Evolutionary conservation across 1,140 invertebrate species (phyloP), one percentile per base, ranked within the genome.

Genomic region (Laupala kohalensis): DNA sequence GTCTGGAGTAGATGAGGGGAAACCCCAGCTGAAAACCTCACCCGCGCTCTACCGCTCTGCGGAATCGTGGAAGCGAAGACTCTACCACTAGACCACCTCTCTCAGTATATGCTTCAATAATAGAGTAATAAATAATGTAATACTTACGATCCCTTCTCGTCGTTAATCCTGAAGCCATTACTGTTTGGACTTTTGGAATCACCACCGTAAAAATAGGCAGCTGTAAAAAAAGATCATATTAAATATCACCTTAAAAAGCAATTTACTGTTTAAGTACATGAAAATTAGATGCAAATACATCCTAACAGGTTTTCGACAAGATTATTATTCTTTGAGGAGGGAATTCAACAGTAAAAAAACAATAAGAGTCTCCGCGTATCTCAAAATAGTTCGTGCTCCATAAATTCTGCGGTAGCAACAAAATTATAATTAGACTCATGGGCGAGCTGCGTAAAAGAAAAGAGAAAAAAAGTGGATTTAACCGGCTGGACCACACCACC

Each of bases 131-230:
- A n/a, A n/a, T n/a, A n/a, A n/a, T n/a, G 19, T 4, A 25, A 70
- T 74, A 83, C 83, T 84, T 77, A 83, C 82, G 79, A 80, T 77
- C 90, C 90, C 28, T 70, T 73, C 30, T 95, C 93, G 79, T 95
- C 92, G 9, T 90, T 85, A 70, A 96, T 81, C 68, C 90, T 86
- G 74, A 88, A 85, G 19, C 92, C 93, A 29, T 88, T 90, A 29
- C 81, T 82, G 66, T 86, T 86, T 0, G 88, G 85, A 25, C 81
- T 78, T 76, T 88, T 86, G 3, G 86, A 86, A 69, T 84, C 89
- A 64, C 92, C 92, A 70, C 89, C 92, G 81, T 93, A 95, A 82
- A 94, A 94, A 78, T 90, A 95, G 5, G 93, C 93, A 72, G 92
- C 93, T 94, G 82, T 69, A 83, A 84, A 76, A 74, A 37, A 65